These are phyloP conservation scores for Polyergus mexicanus DNA, from an alignment of 1,140 invertebrate genomes.

Conservation along the genomic window DNA sequence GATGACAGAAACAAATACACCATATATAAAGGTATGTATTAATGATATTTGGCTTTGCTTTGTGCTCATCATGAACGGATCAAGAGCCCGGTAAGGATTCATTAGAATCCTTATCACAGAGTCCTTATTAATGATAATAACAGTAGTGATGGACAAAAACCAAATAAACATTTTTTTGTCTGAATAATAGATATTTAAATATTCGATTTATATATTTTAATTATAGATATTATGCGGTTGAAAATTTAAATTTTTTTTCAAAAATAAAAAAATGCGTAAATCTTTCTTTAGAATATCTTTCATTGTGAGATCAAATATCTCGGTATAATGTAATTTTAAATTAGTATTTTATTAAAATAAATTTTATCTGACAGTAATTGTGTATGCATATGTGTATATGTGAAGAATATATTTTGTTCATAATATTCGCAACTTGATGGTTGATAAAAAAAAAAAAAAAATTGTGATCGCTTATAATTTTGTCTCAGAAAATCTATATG, in stretches of 20 bases:
- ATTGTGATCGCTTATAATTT: background rate
- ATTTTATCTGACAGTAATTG: background rate
- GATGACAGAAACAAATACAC: constrained; percentile 6
- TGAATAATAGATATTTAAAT: background rate
- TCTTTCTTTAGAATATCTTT: background rate
- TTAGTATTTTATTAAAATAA: constrained; percentile 1
- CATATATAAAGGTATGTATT: constrained; percentile 10
- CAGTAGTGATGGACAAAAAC: background rate
- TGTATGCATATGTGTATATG: too few relatives aligned
- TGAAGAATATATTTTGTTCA: constrained; percentile 1
- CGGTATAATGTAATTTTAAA: background rate
- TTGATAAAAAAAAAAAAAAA: background rate
- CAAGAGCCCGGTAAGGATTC: background rate
- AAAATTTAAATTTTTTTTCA: background rate
- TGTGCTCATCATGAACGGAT: background rate
- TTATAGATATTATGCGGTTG: background rate
- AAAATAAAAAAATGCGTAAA: background rate
- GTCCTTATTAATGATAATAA: constrained; percentile 18
- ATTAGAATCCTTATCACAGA: too few relatives aligned
- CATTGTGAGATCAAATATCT: constrained; percentile 4
- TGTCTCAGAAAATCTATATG: background rate
- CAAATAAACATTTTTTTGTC: background rate
- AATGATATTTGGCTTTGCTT: constrained; percentile 36
- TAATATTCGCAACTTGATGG: background rate
- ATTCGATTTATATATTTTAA: too few relatives aligned